Conservation (phyloP, 2,113 vertebrate genomes). For the Chaetura pelagica region DNA sequence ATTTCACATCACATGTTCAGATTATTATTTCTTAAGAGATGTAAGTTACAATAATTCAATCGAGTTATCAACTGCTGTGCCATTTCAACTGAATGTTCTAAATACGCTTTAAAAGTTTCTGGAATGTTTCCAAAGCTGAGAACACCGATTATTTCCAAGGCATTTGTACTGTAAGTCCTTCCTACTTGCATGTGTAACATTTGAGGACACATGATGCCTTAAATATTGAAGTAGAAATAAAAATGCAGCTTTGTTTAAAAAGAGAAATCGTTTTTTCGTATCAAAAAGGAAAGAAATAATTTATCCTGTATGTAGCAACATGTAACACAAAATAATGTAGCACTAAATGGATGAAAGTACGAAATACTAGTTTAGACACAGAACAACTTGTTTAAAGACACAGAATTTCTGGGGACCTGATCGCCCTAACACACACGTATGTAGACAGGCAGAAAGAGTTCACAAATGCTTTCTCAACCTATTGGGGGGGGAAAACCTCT, state of each 20-base stretch:
- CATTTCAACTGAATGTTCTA: neutral
- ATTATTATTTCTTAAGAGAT: neutral
- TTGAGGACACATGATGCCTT: neutral
- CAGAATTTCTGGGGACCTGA: neutral
- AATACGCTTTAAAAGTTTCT: neutral
- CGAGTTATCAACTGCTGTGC: neutral
- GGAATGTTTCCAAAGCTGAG: neutral
- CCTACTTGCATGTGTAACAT: neutral
- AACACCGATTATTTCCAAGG: neutral
- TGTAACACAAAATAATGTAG: neutral
- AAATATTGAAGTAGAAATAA: neutral
- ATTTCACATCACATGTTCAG: neutral
- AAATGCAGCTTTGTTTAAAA: neutral
- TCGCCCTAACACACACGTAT: neutral
- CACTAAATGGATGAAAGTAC: neutral
- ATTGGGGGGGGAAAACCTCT: neutral
- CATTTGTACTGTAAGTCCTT: neutral
- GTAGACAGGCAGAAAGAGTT: neutral
- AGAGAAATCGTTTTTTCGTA: fast-evolving
- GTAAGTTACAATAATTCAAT: neutral
- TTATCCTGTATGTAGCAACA: neutral
- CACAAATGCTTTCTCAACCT: neutral
- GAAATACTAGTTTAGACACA: neutral
- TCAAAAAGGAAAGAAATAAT: neutral
- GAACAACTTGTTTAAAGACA: neutral